A percentile compares a stretch with the other conserved stretches of the same genome.
These are phyloP conservation scores for Calameuta filiformis DNA, from an alignment of 2,888 invertebrate genomes.

Conservation along the genomic window DNA sequence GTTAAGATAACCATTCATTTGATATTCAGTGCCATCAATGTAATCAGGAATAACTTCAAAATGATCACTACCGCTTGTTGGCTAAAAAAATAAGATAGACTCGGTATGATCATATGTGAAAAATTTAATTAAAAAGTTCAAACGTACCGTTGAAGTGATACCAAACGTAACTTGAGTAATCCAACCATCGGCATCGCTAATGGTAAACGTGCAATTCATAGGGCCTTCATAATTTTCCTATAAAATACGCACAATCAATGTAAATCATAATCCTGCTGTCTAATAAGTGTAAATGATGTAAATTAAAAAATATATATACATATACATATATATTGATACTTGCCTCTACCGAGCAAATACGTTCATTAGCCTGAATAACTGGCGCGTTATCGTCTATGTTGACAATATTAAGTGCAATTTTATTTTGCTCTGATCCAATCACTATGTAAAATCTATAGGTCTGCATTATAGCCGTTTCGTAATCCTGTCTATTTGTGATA, in stretches of 20 bases:
- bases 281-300: background rate
- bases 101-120: conserved; percentile 1
- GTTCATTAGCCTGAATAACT: conserved; percentile 64
- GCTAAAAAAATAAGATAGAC: conserved; percentile 15
- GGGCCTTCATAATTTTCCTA: conserved; percentile 41
- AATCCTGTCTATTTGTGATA: conserved; percentile 68
- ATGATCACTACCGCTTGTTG: conserved; percentile 21
- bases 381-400: conserved; percentile 71
- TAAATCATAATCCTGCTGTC: background rate
- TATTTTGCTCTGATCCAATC: conserved; percentile 47
- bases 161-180: conserved; percentile 26
- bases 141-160: conserved; percentile 29
- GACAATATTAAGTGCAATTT: conserved; percentile 65
- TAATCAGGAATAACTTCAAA: conserved; percentile 24
- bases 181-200: conserved; percentile 43
- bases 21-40: conserved; percentile 14
- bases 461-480: conserved; percentile 67
- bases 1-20: conserved; percentile 32
- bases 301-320: background rate
- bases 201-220: conserved; percentile 36
- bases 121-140: background rate
- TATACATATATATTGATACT: conserved; percentile 36
- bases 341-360: conserved; percentile 67
- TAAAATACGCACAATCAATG: conserved; percentile 26
- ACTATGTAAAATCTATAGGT: conserved; percentile 64